phyloP scores from a whole-genome alignment of 2,888 invertebrate genomes.

The Drosophila melanocephala region DNA sequence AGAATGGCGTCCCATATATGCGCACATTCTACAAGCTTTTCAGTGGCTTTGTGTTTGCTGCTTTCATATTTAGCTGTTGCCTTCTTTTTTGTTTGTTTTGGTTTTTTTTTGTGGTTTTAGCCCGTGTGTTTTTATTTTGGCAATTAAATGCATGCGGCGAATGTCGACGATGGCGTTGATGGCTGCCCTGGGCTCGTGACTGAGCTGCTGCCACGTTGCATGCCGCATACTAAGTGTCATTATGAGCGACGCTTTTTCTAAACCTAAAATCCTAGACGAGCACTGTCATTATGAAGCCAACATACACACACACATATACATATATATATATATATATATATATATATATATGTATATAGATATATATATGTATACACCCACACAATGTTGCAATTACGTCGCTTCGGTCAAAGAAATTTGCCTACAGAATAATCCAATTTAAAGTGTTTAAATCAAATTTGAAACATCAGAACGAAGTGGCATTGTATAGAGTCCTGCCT shows the following conservation, averaged over 20 bases:
- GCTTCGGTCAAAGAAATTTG: constrained; percentile 75
- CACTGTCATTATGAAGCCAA: constrained; percentile 70
- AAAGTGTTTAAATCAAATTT: constrained; percentile 85
- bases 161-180: constrained; percentile 78
- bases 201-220: constrained; percentile 77
- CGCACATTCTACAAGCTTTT: constrained; percentile 75
- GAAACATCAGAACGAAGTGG: constrained; percentile 74
- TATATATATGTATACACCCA: constrained; percentile 20
- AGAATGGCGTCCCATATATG: constrained; percentile 63
- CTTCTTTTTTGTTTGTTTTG: constrained; percentile 34
- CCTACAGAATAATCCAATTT: constrained; percentile 85
- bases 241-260: constrained; percentile 73
- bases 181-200: constrained; percentile 74
- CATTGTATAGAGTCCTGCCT: constrained; percentile 59
- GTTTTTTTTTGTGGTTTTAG: constrained; percentile 35
- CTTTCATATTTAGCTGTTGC: constrained; percentile 30
- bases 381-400: constrained; percentile 78
- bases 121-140: constrained; percentile 80
- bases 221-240: constrained; percentile 85
- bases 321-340: background rate
- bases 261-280: constrained; percentile 62
- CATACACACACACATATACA: constrained; percentile 18
- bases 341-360: too few species aligned
- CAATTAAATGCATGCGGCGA: constrained; percentile 84
- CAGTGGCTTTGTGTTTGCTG: constrained; percentile 53